Base-by-base conservation (phyloP, 2,113 vertebrate species). In the Thermophis baileyi region DNA sequence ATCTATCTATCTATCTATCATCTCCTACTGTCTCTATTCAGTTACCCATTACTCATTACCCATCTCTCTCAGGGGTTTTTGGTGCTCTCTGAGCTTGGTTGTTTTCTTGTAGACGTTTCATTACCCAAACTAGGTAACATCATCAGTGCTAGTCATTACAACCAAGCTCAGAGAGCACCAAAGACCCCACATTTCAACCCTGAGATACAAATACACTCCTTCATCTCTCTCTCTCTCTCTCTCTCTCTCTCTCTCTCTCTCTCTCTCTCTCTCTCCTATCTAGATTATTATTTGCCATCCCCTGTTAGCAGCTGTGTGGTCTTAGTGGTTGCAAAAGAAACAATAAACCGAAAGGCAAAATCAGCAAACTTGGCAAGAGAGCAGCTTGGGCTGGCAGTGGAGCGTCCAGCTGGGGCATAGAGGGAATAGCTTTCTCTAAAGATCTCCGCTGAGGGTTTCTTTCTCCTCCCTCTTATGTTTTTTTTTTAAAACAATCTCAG, bases 371-470 rank as follows among this genome's bases (percentile, higher is more conserved):
- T 98, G 98, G 98, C 98, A 98, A 95, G 95, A 97, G 96, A 97
- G 97, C 96, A 97, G 97, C 94, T 97, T 97, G 98, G 98, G 98
- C 95, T 97, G 95, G 97, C 98, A 98, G 98, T 98, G 98, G 98
- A 97, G 98, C 98, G 98, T 97, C 98, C 98, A 98, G 98, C 98
- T 98, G 98, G 97, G 98, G 97, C 98, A 96, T 97, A 98, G 96
- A 96, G 97, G 98, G 96, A 96, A 96, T 93, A 96, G 95, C 93
- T 95, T 95, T 96, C 93, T 90, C 91, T 93, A 95, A 94, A 95
- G 94, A 95, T 94, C 95, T 94, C 95, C 92, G 89, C 86, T 93
- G 93, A 60, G 93, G 95, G 94, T 88, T 97, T 94, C 90, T 95
- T 51, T 90, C 91, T 50, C 92, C 90, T 60, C 47, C 9, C 22